Conservation (phyloP, 2,888 invertebrate genomes). For the Mythimna lalbum region DNA sequence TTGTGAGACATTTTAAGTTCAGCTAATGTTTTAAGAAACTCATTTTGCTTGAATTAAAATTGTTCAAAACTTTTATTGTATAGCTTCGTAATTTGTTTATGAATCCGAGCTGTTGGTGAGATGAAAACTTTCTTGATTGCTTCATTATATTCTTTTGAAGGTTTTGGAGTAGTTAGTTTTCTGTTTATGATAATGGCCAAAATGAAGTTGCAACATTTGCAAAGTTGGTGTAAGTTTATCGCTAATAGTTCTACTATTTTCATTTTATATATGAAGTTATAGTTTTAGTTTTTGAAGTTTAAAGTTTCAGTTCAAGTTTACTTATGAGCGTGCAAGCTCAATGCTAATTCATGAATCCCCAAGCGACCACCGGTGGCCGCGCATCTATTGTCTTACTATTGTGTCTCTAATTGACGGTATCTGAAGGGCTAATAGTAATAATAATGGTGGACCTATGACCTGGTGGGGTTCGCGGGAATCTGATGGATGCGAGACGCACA, state of each 20-base stretch:
- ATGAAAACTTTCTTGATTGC: slow-evolving; percentile 34
- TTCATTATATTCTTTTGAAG: slow-evolving; percentile 26
- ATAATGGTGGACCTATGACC: no score
- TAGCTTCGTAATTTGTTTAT: slow-evolving; percentile 44
- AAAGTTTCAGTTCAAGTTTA: no score
- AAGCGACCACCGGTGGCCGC: no score
- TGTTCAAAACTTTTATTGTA: slow-evolving; percentile 44
- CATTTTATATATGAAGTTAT: background rate
- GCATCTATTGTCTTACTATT: no score
- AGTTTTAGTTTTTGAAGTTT: no score
- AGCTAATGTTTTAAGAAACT: slow-evolving; percentile 46
- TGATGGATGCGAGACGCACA: no score
- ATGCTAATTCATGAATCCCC: no score
- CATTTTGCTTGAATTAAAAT: slow-evolving; percentile 51
- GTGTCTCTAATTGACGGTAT: no score
- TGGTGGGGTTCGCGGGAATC: no score
- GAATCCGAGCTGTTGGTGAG: slow-evolving; percentile 11
- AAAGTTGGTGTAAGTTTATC: background rate
- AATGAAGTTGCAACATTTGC: background rate
- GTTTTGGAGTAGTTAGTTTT: slow-evolving; percentile 26
- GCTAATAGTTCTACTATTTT: background rate
- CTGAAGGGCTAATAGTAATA: no score
- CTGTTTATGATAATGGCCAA: slow-evolving; percentile 6
- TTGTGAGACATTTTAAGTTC: slow-evolving; percentile 34
- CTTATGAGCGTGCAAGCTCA: no score